phyloP scores from a whole-genome alignment of 2,797 vertebrate species.

The Danio jaintianensis region DNA sequence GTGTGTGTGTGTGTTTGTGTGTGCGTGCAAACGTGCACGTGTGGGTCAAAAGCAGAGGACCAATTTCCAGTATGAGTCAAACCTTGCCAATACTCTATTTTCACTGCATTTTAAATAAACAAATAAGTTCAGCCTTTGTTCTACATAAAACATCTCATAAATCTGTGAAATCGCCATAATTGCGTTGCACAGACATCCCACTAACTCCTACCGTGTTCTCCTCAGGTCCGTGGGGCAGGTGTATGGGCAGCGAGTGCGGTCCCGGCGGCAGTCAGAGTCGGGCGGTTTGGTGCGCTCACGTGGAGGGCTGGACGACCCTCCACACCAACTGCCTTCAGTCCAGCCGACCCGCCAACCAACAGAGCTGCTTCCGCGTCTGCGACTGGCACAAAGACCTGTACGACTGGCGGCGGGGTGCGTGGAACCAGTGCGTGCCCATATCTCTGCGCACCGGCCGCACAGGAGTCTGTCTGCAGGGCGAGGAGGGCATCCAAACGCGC shows the following conservation, averaged over 20 bases:
- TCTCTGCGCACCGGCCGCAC: slow-evolving; percentile 77
- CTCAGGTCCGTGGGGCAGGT: slow-evolving; percentile 94
- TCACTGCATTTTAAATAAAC: no score
- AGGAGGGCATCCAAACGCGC: slow-evolving; percentile 93
- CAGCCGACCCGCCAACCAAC: slow-evolving; percentile 90
- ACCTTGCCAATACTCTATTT: no score
- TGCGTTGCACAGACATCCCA: no score
- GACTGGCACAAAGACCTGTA: slow-evolving; percentile 98
- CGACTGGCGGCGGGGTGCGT: slow-evolving; percentile 89
- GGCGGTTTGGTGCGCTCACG: slow-evolving; percentile 95
- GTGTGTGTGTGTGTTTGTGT: no score
- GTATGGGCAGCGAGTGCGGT: slow-evolving; percentile 98
- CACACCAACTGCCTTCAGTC: slow-evolving; percentile 91
- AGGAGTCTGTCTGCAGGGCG: slow-evolving; percentile 83
- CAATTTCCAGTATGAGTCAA: no score
- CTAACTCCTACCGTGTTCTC: slow-evolving; percentile 33
- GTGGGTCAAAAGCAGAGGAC: no score
- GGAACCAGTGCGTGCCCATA: slow-evolving; percentile 89
- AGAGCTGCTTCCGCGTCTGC: slow-evolving; percentile 94
- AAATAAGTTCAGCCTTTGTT: no score
- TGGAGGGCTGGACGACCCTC: slow-evolving; percentile 95
- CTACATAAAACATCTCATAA: no score
- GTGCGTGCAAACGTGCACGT: no score
- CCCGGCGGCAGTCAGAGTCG: slow-evolving; percentile 94
- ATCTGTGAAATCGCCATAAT: no score